Evolutionary conservation across 2,888 invertebrate species (phyloP), one percentile per base, ranked within the genome.

Genomic region (Cryptus viduatorius): DNA sequence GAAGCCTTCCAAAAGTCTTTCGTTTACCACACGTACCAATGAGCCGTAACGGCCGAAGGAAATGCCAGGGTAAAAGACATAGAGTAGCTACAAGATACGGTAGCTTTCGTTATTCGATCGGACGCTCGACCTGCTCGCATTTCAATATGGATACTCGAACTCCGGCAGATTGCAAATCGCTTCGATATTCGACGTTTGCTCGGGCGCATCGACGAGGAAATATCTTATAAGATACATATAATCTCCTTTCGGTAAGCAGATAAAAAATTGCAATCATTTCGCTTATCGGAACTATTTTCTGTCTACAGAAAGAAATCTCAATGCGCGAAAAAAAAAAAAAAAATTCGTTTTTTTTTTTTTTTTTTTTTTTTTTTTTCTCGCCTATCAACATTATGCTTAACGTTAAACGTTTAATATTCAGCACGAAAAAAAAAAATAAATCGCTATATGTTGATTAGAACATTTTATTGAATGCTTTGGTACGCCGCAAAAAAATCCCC

Each of bases 1-100:
- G 86, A 83, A 71, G 78, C 64, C 82, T 78, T 83, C 86, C 86
- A 86, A 86, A 79, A 50, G 69, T 83, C 76, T 68, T 80, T 83
- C 85, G 82, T 83, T 86, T 83, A 80, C 79, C 83, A 42, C 82
- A 75, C 71, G 72, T 79, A 80, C 79, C 73, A 82, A 85, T 82
- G 84, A 86, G 81, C 75, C 79, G 59, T 64, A 68, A 56, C 79
- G 81, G 37, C 65, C 29, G n/a, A 48, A 31, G 31, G 42, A 29
- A 76, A 42, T 12, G 59, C 8, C 31, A 59, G 31, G 14, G 24
- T 29, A 24, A 14, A n/a, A 69, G 46, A 37, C 73, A 29, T 14
- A 64, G 48, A 4, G 48, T 19, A 53, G 67, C 65, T 42, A 64
- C 64, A 42, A 48, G 78, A 78, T 75, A 79, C 79, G 75, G 64